Conservation (phyloP, 2,797 vertebrate species). For the Microctenopoma stevenorrisi region DNA sequence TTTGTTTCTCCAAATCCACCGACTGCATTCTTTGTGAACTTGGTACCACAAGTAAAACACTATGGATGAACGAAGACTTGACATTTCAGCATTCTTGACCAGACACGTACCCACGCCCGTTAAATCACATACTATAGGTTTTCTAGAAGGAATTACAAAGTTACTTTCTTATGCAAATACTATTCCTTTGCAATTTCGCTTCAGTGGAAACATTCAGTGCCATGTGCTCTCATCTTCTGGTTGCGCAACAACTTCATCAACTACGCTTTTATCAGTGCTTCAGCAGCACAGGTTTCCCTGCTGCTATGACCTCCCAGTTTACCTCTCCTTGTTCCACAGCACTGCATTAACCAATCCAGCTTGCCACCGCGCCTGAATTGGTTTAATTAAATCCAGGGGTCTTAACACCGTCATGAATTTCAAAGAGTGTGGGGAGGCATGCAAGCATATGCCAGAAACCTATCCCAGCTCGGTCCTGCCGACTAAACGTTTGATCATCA, state of each 20-base stretch:
- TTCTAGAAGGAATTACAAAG: neutral
- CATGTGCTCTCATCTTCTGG: constrained; percentile 45
- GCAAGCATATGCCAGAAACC: constrained; percentile 59
- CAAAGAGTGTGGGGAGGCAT: constrained; percentile 70
- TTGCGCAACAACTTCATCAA: constrained; percentile 37
- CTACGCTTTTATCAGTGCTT: constrained; percentile 57
- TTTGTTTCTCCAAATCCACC: neutral
- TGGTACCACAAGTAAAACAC: neutral
- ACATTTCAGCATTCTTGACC: neutral
- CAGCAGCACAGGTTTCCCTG: constrained; percentile 57
- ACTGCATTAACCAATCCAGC: constrained; percentile 69
- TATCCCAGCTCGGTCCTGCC: constrained; percentile 60
- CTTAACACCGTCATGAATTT: constrained; percentile 78
- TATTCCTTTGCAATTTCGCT: constrained; percentile 25
- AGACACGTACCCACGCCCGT: too few relatives aligned
- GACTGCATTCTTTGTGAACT: neutral
- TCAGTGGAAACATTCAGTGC: constrained; percentile 12
- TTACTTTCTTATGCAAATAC: constrained; percentile 28
- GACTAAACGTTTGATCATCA: constrained; percentile 76
- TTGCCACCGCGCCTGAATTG: constrained; percentile 71
- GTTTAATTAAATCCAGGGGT: constrained; percentile 82
- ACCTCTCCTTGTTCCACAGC: constrained; percentile 67
- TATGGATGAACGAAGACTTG: neutral
- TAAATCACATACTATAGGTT: neutral
- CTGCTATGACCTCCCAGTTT: constrained; percentile 64